Percentiles rank a stretch among this genome's conserved stretches.
Conservation (phyloP, 2,797 vertebrate species). For the Capromys pilorides region DNA sequence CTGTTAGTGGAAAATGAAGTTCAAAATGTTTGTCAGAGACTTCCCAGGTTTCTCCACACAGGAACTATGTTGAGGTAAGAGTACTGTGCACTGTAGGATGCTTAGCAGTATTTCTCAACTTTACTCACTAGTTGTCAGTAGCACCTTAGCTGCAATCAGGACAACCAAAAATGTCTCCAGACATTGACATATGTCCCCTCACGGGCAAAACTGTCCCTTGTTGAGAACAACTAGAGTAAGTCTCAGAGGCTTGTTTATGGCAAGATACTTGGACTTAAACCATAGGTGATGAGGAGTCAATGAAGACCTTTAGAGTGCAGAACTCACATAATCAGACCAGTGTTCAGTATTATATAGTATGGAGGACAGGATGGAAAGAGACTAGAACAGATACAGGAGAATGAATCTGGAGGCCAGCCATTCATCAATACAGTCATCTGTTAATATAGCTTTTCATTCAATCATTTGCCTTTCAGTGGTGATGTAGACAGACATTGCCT, state of each 20-base stretch:
- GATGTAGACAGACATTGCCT: neutral
- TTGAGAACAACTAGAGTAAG: conserved; percentile 16
- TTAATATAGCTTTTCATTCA: neutral
- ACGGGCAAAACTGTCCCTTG: conserved; percentile 16
- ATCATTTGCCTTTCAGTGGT: neutral
- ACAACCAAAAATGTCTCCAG: conserved; percentile 2
- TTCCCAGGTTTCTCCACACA: conserved; percentile 1
- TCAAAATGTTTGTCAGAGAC: conserved; percentile 4
- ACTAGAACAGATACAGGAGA: neutral
- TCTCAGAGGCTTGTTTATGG: neutral
- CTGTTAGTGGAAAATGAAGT: neutral
- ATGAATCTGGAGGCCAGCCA: neutral
- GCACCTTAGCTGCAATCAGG: neutral
- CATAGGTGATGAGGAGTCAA: neutral
- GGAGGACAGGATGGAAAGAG: neutral
- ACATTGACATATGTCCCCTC: neutral
- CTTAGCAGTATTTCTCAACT: neutral
- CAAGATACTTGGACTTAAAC: conserved; percentile 24
- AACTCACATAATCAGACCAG: neutral
- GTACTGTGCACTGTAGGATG: neutral
- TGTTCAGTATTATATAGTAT: conserved; percentile 42
- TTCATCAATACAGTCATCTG: neutral
- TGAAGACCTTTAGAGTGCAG: conserved; percentile 13
- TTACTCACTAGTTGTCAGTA: neutral
- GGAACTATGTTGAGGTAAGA: neutral